Evolutionary conservation across 2,888 invertebrate species (phyloP).

Genomic region (Pseudococcus jackbeardsleyi): DNA sequence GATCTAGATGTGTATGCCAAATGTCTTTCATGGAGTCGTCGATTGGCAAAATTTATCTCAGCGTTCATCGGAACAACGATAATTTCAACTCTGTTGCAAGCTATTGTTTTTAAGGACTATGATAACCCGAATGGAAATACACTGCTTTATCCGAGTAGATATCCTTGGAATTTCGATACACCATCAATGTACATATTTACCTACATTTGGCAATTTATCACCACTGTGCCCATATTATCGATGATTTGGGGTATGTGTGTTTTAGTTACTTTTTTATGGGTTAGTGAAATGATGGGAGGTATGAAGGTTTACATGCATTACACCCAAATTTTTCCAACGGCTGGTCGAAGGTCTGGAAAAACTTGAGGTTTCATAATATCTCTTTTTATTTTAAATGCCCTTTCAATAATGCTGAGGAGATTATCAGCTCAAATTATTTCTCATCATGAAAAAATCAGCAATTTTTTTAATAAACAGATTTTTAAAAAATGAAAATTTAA

Average conservation of each 20-base stretch:
- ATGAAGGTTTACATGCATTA: too few relatives aligned
- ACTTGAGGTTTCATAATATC: too few relatives aligned
- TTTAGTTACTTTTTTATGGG: too few relatives aligned
- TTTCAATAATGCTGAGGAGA: too few relatives aligned
- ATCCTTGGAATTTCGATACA: neutral
- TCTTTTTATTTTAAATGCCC: too few relatives aligned
- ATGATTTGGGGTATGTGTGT: slow-evolving; percentile 5
- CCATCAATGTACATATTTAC: neutral
- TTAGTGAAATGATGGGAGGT: too few relatives aligned
- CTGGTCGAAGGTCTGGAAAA: too few relatives aligned
- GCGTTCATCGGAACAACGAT: neutral
- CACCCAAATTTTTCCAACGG: too few relatives aligned
- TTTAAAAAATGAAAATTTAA: too few relatives aligned
- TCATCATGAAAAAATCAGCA: too few relatives aligned
- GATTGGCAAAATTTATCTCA: neutral
- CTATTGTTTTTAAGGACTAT: neutral
- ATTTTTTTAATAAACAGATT: too few relatives aligned
- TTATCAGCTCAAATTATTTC: too few relatives aligned
- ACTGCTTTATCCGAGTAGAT: neutral
- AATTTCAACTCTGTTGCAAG: slow-evolving; percentile 2
- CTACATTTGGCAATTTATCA: neutral
- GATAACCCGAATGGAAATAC: neutral
- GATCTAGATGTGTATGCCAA: neutral
- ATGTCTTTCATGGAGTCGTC: neutral
- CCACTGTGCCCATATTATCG: neutral